Base-by-base conservation (phyloP, 2,797 vertebrate genomes). In the Sarcophilus harrisii region DNA sequence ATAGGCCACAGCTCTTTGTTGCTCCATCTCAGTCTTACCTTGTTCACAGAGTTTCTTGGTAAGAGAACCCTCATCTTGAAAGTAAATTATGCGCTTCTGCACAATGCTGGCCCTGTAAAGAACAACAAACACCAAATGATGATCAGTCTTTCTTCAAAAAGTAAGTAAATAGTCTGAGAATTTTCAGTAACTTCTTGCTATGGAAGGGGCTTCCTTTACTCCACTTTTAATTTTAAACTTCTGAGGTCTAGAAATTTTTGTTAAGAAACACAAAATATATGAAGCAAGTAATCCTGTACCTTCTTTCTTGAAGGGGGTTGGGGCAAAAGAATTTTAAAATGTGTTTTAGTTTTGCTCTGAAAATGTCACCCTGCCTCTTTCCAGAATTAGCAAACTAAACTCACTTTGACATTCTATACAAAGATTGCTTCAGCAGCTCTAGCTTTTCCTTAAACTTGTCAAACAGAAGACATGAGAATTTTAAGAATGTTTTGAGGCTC, bases 61-160 rank as follows among this genome's bases (percentile, higher is more conserved):
- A 97, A 99, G 99, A 92, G 99, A 99, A 59, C 99, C 99, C 96
- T 99, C 99, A 91, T 99, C 99, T 98, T 99, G 99, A 98, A 99
- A 99, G 98, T 99, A 99, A 98, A 99, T 99, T n/a, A 99, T 99
- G 97, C 99, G 99, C 97, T 99, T 99, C 99, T 99, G 99, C 96
- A 99, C 99, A 62, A 99, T 99, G 94, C 99, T 99, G 95, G 99
- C 99, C 98, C 99, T 99, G 97, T n/a, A 97, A 92, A 90, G 38
- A 92, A 92, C 93, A 92, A 2, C 1, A 30, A 0, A 38, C 21
- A 5, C 3, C 32, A 38, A 58, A 12, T 97, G 55, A 97, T 90
- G 6, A 90, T 55, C 28, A 32, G 13, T 30, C 16, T 66, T 91
- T 94, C 52, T 94, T 90, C 96, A 30, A 57, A 90, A 96, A 54